Evolutionary conservation across 30 jellyfish, hydroid and myxozoan genomes (phyloP).

Genomic region (Euphysa ruthae): DNA sequence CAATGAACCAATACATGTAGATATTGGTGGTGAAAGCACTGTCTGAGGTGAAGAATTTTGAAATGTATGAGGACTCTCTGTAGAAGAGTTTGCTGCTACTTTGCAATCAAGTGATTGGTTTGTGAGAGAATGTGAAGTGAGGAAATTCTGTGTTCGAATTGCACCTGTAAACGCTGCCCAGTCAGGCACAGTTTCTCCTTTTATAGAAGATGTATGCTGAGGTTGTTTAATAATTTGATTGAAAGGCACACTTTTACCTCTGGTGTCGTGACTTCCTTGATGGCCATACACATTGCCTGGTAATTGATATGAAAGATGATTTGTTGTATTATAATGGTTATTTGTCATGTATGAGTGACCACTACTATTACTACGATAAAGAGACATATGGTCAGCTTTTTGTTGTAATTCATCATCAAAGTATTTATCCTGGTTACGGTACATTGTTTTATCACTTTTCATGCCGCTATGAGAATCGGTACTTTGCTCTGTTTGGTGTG

Average conservation of each 20-base stretch:
- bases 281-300: background rate
- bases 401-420: background rate
- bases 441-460: too few species aligned
- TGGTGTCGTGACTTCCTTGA: background rate
- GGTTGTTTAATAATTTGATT: too few species aligned
- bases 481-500: background rate
- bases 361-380: background rate
- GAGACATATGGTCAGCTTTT: background rate
- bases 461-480: background rate
- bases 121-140: too few species aligned
- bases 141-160: too few species aligned
- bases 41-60: too few species aligned
- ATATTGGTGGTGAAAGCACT: too few species aligned
- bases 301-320: background rate
- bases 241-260: background rate
- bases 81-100: too few species aligned
- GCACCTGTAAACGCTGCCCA: constrained; percentile 2
- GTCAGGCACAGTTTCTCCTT: background rate
- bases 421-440: too few species aligned
- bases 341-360: background rate
- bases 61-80: too few species aligned
- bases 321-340: background rate
- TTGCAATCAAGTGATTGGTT: too few species aligned
- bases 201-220: background rate
- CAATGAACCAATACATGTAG: too few species aligned